Evolutionary conservation across 2,113 vertebrate species (phyloP).

Genomic region (Cheilinus undulatus): DNA sequence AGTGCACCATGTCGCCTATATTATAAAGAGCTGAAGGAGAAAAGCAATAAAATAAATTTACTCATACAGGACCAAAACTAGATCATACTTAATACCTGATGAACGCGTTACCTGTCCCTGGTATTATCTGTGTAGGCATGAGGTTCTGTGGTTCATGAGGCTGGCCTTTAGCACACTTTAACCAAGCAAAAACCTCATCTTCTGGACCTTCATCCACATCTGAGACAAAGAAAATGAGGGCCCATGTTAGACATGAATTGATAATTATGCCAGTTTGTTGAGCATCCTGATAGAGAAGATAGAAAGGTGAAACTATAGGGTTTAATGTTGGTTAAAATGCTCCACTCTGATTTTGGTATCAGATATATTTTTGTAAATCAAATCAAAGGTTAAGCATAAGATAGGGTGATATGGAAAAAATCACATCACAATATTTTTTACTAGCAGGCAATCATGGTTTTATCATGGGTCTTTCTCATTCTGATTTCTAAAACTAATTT

Average conservation of each 20-base stretch:
- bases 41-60: constrained; percentile 11
- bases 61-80: background rate
- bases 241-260: background rate
- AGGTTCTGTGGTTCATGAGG: constrained; percentile 98
- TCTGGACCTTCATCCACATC: constrained; percentile 92
- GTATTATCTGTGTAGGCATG: constrained; percentile 99
- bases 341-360: too few relatives aligned
- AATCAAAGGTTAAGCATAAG: too few relatives aligned
- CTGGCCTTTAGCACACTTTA: constrained; percentile 98
- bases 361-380: too few relatives aligned
- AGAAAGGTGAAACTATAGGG: too few relatives aligned
- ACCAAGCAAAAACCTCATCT: constrained; percentile 97
- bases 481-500: too few relatives aligned
- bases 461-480: too few relatives aligned
- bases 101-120: constrained; percentile 90
- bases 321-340: too few relatives aligned
- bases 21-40: constrained; percentile 92
- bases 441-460: too few relatives aligned
- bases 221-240: constrained; percentile 60
- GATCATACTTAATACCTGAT: background rate
- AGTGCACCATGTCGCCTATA: constrained; percentile 98
- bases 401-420: too few relatives aligned
- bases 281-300: background rate
- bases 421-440: too few relatives aligned
- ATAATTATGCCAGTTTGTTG: background rate